Evolutionary conservation across 2,888 invertebrate species (phyloP).

Genomic region (Protophormia terraenovae): DNA sequence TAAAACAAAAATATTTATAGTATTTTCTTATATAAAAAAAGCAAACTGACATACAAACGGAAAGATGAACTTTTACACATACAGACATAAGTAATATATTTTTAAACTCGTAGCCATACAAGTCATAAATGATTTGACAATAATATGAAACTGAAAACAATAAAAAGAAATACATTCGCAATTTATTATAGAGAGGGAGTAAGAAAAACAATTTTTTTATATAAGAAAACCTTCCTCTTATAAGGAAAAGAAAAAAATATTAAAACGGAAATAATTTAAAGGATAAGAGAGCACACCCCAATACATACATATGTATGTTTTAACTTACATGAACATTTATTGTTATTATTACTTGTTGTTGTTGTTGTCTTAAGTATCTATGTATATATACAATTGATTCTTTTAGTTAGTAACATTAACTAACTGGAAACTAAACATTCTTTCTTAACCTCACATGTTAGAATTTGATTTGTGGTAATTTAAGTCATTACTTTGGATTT

Average conservation of each 20-base stretch:
- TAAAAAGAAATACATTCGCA: not conserved
- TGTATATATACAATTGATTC: not conserved
- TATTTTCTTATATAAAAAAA: not conserved
- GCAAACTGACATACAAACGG: not conserved
- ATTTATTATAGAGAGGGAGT: not conserved
- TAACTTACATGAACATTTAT: not conserved
- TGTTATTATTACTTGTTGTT: not conserved
- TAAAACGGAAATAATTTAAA: not conserved
- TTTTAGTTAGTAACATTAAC: not conserved
- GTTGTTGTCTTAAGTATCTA: not conserved
- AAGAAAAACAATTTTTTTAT: not conserved
- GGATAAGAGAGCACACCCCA: not conserved
- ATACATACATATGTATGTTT: not conserved
- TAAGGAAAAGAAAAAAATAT: not conserved
- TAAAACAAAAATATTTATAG: not conserved
- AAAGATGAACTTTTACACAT: not conserved
- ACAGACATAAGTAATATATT: not conserved
- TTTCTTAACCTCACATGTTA: not conserved
- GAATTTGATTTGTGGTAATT: conserved; percentile 1
- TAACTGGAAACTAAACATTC: not conserved
- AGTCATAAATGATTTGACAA: conserved; percentile 33
- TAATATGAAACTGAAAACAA: conserved; percentile 18
- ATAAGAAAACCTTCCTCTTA: not conserved
- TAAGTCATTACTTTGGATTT: not conserved
- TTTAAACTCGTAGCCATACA: not conserved